Evolutionary conservation across 2,888 invertebrate genomes (phyloP).

Genomic region (Odontocolon sp.): DNA sequence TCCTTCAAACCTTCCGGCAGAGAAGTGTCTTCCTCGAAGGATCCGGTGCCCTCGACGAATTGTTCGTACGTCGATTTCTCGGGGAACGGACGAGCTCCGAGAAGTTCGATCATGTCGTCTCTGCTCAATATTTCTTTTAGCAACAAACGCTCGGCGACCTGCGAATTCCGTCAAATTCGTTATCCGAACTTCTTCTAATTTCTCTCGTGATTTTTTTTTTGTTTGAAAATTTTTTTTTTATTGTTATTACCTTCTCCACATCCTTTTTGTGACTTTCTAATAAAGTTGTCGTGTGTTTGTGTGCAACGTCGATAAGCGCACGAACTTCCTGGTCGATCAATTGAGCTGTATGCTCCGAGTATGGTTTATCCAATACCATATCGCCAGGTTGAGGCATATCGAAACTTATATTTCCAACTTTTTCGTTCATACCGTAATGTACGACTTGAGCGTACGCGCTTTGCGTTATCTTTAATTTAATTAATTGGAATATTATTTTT

Average conservation of each 20-base stretch:
- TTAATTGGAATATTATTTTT: too few species aligned
- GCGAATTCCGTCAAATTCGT: too few species aligned
- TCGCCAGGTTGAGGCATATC: conserved; percentile 97
- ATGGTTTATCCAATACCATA: conserved; percentile 96
- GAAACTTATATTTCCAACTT: conserved; percentile 98
- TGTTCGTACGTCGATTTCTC: conserved; percentile 99
- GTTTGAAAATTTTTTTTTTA: background rate
- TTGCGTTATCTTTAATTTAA: conserved; percentile 87
- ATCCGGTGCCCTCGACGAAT: conserved; percentile 99
- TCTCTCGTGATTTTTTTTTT: background rate
- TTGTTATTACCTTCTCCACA: conserved; percentile 87
- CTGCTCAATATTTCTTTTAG: conserved; percentile 97
- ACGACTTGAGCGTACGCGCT: conserved; percentile 99
- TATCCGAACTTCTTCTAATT: too few species aligned
- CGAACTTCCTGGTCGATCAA: conserved; percentile 97
- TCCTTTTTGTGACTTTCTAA: conserved; percentile 91
- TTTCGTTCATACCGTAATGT: conserved; percentile 98
- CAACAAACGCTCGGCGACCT: conserved; percentile 92
- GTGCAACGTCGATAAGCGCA: conserved; percentile 88
- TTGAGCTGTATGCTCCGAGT: conserved; percentile 98
- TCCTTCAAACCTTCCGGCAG: conserved; percentile 97
- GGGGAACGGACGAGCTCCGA: conserved; percentile 97
- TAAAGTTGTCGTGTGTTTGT: conserved; percentile 90
- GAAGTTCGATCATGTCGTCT: conserved; percentile 98
- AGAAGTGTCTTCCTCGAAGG: conserved; percentile 97